Conservation (phyloP, 2,113 vertebrate species). For the Beaufortia kweichowensis region DNA sequence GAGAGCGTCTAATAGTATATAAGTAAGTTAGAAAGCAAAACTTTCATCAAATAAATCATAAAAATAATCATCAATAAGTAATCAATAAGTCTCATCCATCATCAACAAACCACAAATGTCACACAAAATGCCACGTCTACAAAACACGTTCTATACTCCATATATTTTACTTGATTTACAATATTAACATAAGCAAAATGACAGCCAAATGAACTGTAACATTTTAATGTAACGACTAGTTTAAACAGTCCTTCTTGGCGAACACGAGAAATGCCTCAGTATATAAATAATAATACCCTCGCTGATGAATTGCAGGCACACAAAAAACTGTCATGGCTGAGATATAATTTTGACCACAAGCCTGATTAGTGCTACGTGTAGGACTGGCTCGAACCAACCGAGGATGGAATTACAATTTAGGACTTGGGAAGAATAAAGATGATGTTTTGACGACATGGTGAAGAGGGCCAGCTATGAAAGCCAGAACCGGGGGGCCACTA, state of each 20-base stretch:
- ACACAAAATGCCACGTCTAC: no score
- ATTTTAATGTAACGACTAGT: conserved; percentile 18
- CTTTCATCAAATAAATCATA: no score
- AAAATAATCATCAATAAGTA: no score
- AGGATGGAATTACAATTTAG: conserved; percentile 36
- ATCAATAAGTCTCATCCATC: no score
- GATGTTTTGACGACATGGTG: conserved; percentile 57
- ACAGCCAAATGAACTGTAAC: conserved; percentile 35
- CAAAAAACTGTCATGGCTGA: conserved; percentile 2
- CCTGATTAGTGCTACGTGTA: conserved; percentile 15
- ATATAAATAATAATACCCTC: conserved; percentile 38
- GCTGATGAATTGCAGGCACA: conserved; percentile 47
- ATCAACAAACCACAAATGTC: no score
- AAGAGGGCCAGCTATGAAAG: conserved; percentile 53
- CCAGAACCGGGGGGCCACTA: conserved; percentile 38
- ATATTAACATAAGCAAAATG: conserved; percentile 45
- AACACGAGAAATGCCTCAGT: background rate
- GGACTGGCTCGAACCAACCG: conserved; percentile 16
- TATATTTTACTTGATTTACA: no score
- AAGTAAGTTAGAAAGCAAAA: no score
- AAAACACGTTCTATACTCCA: no score
- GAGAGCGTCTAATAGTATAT: no score
- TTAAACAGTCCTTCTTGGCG: conserved; percentile 1
- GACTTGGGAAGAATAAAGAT: conserved; percentile 38
- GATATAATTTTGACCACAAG: conserved; percentile 48